Base-by-base conservation (phyloP, 2,113 vertebrate genomes). In the Ceyx melanurus region DNA sequence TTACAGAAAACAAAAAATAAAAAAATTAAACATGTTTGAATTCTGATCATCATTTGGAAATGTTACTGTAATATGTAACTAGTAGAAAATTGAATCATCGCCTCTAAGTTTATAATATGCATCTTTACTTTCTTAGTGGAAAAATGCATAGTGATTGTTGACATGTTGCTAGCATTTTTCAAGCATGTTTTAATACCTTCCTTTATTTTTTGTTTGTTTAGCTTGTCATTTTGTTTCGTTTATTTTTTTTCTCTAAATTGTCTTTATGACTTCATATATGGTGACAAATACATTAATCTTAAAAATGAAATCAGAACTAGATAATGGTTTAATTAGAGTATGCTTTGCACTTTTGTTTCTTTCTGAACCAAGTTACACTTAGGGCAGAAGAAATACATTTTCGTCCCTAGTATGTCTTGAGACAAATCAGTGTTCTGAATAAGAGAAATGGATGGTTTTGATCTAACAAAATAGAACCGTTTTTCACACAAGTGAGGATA, bases 371-470 rank as follows among this genome's bases (percentile, higher is more conserved):
- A 42, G 10, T 64, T 62, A 75, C 6, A 14, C 14, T 45, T 45
- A 62, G 5, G 22, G n/a, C n/a, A 73, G 65, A 81, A 89, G 29
- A 73, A 76, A 3, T 16, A 60, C 25, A 58, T 54, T 85, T 80
- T 93, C 42, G 12, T 19, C 22, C 13, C 26, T 26, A 33, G n/a
- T 60, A n/a, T 79, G n/a, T 82, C 91, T 85, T 73, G 26, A 91
- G 80, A 80, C 35, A 92, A 94, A 85, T 88, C 67, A 82, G 10
- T 82, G 31, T 40, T 80, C 51, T 90, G 67, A 92, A 74, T 79
- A 90, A 82, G 62, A 94, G 66, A 93, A 95, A 88, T 88, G 1
- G 68, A 87, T 87, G 53, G 6, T 72, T 96, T 92, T 82, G 70
- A 88, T 78, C 68, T 86, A 86, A 78, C 42, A 91, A 91, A 94